phyloP scores from a whole-genome alignment of 2,113 vertebrate species.

The Mastomys natalensis region DNA sequence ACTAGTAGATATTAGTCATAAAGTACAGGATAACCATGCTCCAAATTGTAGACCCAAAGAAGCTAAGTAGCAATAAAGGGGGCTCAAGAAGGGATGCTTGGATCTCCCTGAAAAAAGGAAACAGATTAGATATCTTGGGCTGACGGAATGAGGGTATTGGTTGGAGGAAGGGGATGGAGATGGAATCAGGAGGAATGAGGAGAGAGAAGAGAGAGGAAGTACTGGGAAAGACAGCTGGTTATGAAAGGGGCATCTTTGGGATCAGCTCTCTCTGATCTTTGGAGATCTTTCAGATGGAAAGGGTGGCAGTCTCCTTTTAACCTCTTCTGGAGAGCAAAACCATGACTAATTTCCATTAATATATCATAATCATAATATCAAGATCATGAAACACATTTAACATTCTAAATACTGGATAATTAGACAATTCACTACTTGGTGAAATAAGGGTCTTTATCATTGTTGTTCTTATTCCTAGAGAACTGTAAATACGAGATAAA shows the following conservation, averaged over 20 bases:
- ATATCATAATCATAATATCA: not conserved
- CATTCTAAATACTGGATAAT: not conserved
- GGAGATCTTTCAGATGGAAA: not conserved
- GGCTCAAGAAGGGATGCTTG: too few species aligned
- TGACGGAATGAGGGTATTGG: too few species aligned
- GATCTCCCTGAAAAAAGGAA: too few species aligned
- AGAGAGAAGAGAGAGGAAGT: not conserved
- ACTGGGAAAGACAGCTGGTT: too few species aligned
- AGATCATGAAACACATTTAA: not conserved
- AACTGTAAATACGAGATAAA: not conserved
- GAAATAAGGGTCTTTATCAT: not conserved
- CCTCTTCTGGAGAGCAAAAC: not conserved
- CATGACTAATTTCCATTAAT: not conserved
- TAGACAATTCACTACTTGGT: not conserved
- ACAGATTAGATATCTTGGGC: too few species aligned
- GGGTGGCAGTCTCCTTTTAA: not conserved
- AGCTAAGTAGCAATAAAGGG: too few species aligned
- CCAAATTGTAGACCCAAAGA: too few species aligned
- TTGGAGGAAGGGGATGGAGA: too few species aligned
- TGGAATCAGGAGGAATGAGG: not conserved
- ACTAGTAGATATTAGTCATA: too few species aligned
- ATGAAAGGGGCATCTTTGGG: too few species aligned
- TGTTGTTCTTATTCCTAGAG: not conserved
- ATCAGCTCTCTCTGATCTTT: not conserved
- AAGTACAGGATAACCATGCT: too few species aligned